Evolutionary conservation across 2,888 invertebrate species (phyloP), one percentile per base, ranked within the genome.

Genomic region (Limnephilus marmoratus): DNA sequence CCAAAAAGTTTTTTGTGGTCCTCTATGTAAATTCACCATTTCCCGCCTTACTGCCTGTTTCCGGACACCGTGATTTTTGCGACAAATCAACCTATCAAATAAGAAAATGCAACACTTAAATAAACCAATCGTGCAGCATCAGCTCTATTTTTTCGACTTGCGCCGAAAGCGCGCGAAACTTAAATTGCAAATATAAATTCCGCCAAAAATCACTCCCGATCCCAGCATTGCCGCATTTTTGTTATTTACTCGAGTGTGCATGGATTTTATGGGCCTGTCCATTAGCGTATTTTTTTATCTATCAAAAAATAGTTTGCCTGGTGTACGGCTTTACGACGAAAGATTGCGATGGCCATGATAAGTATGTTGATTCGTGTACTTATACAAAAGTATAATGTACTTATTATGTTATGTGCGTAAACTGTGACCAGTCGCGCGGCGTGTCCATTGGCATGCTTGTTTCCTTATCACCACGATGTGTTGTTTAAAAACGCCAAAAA

Each of bases 401-500:
- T n/a, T 82, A 82, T 34, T 24, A 45, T 45, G 45, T 45, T 45
- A 45, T 24, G 68, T 68, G 68, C n/a, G n/a, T n/a, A 68, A 68
- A 24, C 82, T 82, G 24, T 29, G 45, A 45, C n/a, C 45, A 89
- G 88, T 89, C 81, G 80, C 80, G 80, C 88, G 88, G 68, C 29
- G 37, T 12, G 34, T 89, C 13, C 88, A 37, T 37, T 81, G 41
- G 18, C n/a, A 89, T 34, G 80, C 41, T 89, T 34, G 37, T 89
- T 31, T 80, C 37, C 2, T 89, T 89, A 89, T 89, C 49, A 90
- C 82, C 49, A 90, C 82, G 31, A 92, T 90, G 90, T 87, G 81
- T 92, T 87, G 82, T 53, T 68, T 81, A 34, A 92, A 92, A 90
- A 90, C 53, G 12, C 87, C 53, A 29, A 53, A 90, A 94, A 95